Evolutionary conservation across 1,140 invertebrate genomes (phyloP).

Genomic region (Drosophila setifemur): DNA sequence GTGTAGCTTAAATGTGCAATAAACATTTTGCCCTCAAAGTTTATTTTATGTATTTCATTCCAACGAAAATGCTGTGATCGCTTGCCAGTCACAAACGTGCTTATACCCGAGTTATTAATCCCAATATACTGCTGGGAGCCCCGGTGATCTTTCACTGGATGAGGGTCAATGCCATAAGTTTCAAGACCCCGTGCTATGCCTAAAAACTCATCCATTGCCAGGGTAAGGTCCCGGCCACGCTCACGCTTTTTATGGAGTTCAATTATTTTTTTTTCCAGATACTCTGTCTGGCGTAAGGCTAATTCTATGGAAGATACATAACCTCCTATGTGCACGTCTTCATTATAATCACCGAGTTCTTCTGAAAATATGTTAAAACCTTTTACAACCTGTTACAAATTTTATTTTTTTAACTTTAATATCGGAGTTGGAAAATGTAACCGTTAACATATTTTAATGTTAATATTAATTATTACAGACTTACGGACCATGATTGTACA

Average conservation of each 20-base stretch:
- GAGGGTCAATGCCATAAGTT: conserved; percentile 98
- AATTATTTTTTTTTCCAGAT: conserved; percentile 94
- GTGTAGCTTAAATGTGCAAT: conserved; percentile 94
- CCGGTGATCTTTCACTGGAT: conserved; percentile 93
- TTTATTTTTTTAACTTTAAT: no score
- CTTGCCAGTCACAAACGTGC: conserved; percentile 96
- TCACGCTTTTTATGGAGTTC: conserved; percentile 92
- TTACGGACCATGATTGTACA: not conserved
- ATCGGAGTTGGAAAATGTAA: no score
- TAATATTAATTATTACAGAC: not conserved
- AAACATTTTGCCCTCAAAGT: conserved; percentile 99
- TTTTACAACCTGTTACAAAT: no score
- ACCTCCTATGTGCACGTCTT: conserved; percentile 92
- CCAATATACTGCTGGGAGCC: conserved; percentile 94
- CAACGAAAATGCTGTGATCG: conserved; percentile 97
- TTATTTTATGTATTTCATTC: conserved; percentile 97
- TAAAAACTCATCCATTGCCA: conserved; percentile 78
- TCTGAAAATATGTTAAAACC: conserved; percentile 84
- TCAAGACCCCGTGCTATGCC: conserved; percentile 91
- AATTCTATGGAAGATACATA: conserved; percentile 96
- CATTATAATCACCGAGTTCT: conserved; percentile 97
- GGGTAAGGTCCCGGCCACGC: conserved; percentile 60
- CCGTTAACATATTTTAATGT: no score
- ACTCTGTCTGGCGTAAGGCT: conserved; percentile 94
- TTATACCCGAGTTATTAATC: conserved; percentile 96